Evolutionary conservation across 1,140 invertebrate species (phyloP).

Genomic region (Listronotus oregonensis): DNA sequence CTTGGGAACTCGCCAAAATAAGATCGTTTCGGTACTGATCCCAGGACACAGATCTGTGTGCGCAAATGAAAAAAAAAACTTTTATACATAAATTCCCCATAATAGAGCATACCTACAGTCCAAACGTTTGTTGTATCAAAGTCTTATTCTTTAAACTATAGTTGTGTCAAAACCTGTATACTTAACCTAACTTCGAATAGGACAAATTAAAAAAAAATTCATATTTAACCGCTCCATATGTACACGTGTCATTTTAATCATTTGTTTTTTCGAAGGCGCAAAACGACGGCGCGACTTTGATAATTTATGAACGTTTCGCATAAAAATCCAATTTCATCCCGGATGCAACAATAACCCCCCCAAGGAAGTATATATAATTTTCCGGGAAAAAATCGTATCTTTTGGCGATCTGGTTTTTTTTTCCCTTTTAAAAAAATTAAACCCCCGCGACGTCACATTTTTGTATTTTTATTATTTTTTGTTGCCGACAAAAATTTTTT

Average conservation of each 20-base stretch:
- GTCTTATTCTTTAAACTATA: no score
- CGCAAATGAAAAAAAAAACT: no score
- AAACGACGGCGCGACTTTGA: conserved; percentile 21
- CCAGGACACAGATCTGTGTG: no score
- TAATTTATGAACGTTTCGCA: conserved; percentile 49
- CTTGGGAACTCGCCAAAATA: no score
- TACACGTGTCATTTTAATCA: conserved; percentile 7
- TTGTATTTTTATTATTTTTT: conserved; percentile 53
- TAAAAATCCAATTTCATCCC: conserved; percentile 52
- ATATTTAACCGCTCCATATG: no score
- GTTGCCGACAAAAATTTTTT: conserved; percentile 53
- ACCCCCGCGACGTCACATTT: conserved; percentile 51
- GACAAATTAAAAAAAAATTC: no score
- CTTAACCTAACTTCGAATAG: no score
- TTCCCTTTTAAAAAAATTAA: conserved; percentile 57
- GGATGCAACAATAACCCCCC: conserved; percentile 43
- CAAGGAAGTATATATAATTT: conserved; percentile 1
- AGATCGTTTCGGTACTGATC: no score
- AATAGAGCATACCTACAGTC: no score
- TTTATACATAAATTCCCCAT: no score
- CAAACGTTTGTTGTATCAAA: no score
- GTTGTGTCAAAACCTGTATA: no score
- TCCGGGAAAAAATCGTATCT: conserved; percentile 16
- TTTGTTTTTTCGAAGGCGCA: conserved; percentile 38
- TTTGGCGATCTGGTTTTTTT: conserved; percentile 54